A percentile compares a stretch with the other conserved stretches of the same genome.
These are phyloP conservation scores for Metellina segmentata DNA, from an alignment of 2,888 invertebrate species.

Conservation along the genomic window DNA sequence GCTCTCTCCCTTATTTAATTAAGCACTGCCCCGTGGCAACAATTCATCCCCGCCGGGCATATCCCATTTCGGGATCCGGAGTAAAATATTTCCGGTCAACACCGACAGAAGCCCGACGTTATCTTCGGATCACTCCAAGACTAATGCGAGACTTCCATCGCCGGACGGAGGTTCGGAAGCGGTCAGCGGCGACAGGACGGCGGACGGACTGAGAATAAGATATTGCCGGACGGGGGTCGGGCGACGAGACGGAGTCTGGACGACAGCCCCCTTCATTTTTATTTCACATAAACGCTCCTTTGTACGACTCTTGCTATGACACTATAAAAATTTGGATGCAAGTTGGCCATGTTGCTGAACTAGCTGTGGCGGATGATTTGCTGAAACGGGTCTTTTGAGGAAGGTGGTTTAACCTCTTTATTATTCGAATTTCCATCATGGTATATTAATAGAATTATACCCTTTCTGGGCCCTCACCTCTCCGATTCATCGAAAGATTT, in stretches of 20 bases:
- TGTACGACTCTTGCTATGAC: too few relatives aligned
- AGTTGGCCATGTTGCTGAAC: constrained; percentile 52
- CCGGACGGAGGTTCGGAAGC: constrained; percentile 35
- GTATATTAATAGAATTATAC: too few relatives aligned
- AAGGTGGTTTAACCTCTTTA: too few relatives aligned
- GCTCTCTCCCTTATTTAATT: constrained; percentile 37
- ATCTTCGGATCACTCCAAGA: constrained; percentile 23
- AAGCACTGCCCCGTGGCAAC: constrained; percentile 12
- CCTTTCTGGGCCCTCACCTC: too few relatives aligned
- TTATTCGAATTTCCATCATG: too few relatives aligned
- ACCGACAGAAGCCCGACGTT: constrained; percentile 5
- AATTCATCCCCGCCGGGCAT: constrained; percentile 30
- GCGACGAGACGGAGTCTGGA: constrained; percentile 8
- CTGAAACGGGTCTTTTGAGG: too few relatives aligned
- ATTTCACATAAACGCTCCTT: neutral
- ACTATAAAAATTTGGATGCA: neutral
- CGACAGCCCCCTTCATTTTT: neutral
- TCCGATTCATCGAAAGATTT: too few relatives aligned
- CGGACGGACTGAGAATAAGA: constrained; percentile 55
- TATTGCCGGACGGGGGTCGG: constrained; percentile 15
- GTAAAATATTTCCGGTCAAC: constrained; percentile 64
- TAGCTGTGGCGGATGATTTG: constrained; percentile 45
- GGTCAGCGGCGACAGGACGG: constrained; percentile 60
- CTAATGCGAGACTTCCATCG: constrained; percentile 52
- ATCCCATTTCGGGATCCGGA: constrained; percentile 13